Base-by-base conservation (phyloP, 2,888 invertebrate genomes). In the Dicyrtomina minuta region DNA sequence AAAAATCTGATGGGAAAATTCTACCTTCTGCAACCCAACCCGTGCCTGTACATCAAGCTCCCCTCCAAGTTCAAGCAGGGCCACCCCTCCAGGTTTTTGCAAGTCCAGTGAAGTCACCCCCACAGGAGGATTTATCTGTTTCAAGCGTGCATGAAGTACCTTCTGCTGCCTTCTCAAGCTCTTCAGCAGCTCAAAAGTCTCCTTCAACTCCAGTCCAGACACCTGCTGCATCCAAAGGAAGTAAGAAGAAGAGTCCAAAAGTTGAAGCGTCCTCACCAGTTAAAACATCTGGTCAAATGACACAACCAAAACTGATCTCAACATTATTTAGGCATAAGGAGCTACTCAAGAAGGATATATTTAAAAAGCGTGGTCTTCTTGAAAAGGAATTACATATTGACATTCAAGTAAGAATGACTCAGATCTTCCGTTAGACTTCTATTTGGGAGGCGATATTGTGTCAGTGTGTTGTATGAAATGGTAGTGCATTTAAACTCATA, bases 331-430 rank as follows among this genome's bases (percentile, higher is more conserved):
- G 92, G 79, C 95, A 96, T 79, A 96, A 95, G 81, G 96, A 96
- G 81, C 84, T 90, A 78, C 87, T 97, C 59, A 95, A 95, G 82
- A 95, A 93, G 80, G 95, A 95, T 79, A 96, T 96, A 75, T 86
- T 95, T 73, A 90, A 93, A 80, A 96, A 96, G 81, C 85, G 96
- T 76, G 91, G 91, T 1, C 83, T 93, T 17, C 86, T 96, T 68
- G 94, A 95, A 80, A 91, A 92, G 79, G 93, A 93, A 81, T 85
- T 96, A 70, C 92, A 93, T 79, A 89, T 90, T 74, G 92, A 95
- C 81, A 94, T 96, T 80, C 92, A 93, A 88, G 89, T 88, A 73
- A 75, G 58, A 15, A 20, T 15, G 39, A 2, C 24, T 13, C 46
- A 5, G 17, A 49, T 17, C 27, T n/a, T n/a, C n/a, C n/a, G n/a